Conservation (phyloP, 2,888 invertebrate genomes). For the Hirudinaria manillensis region DNA sequence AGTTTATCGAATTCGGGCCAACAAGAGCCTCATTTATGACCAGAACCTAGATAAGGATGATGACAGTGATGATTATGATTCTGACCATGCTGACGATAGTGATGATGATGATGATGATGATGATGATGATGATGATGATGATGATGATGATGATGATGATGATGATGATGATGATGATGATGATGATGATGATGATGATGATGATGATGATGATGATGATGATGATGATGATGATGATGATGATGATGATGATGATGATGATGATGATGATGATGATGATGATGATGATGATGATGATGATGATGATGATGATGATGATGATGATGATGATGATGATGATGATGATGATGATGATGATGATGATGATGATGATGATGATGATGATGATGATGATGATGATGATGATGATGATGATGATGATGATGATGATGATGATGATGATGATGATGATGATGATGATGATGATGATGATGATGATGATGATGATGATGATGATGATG, state of each 20-base stretch:
- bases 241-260: constrained; percentile 30
- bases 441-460: constrained; percentile 28
- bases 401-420: constrained; percentile 18
- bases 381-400: constrained; percentile 38
- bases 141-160: constrained; percentile 29
- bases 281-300: constrained; percentile 23
- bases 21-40: not conserved
- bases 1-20: too few relatives aligned
- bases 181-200: constrained; percentile 31
- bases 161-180: constrained; percentile 27
- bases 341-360: constrained; percentile 26
- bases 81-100: constrained; percentile 27
- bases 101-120: constrained; percentile 38
- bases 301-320: constrained; percentile 24
- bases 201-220: constrained; percentile 29
- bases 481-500: constrained; percentile 28
- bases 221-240: constrained; percentile 28
- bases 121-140: constrained; percentile 25
- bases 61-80: constrained; percentile 21
- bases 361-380: constrained; percentile 33
- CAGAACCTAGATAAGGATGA: constrained; percentile 13
- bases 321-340: constrained; percentile 27
- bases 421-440: constrained; percentile 22
- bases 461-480: constrained; percentile 39
- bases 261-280: constrained; percentile 29